These are phyloP conservation scores for Urocynchramus pylzowi DNA, from an alignment of 2,113 vertebrate species.

Conservation along the genomic window DNA sequence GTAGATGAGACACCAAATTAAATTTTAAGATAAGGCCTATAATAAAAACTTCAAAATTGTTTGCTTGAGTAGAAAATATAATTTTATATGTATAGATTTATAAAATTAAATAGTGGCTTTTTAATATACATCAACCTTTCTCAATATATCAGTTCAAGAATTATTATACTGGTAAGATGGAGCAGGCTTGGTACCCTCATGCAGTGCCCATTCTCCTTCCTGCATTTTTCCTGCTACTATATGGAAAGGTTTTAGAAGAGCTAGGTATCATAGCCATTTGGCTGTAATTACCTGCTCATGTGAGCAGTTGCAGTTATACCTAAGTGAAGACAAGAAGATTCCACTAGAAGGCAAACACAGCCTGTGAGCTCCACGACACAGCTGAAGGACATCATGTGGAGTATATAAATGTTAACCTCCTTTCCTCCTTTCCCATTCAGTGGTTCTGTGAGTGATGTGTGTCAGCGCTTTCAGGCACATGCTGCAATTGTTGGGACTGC, in stretches of 20 bases:
- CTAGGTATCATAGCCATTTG: fast-evolving
- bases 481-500: background rate
- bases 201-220: background rate
- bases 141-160: background rate
- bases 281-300: background rate
- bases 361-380: background rate
- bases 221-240: background rate
- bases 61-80: background rate
- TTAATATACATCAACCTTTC: background rate
- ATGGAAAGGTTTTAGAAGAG: background rate
- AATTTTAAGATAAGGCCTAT: background rate
- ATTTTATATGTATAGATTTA: background rate
- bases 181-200: background rate
- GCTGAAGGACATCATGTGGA: background rate
- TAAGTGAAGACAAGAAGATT: background rate
- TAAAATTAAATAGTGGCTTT: background rate
- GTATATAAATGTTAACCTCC: background rate
- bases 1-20: background rate
- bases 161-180: background rate
- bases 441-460: background rate
- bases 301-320: background rate
- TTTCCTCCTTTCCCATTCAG: background rate
- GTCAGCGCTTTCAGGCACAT: background rate
- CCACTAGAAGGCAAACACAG: background rate
- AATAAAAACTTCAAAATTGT: background rate